Evolutionary conservation across 2,797 vertebrate genomes (phyloP), one percentile per base, ranked within the genome.

Genomic region (Halcyon smyrnensis): DNA sequence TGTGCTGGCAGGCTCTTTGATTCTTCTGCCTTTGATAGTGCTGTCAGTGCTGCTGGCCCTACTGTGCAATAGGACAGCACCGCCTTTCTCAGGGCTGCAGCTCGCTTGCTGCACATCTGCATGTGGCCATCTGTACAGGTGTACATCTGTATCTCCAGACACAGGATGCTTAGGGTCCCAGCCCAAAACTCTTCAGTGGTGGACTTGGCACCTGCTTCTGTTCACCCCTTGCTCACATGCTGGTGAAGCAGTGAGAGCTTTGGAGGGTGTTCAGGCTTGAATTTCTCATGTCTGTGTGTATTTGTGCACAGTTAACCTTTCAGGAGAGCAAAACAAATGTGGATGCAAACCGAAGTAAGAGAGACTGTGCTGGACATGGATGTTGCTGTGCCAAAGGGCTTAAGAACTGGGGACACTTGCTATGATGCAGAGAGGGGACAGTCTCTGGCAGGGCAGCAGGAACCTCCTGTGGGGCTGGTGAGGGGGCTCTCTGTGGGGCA

Each of bases 201-300:
- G 3, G 30, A 59, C 45, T 67, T 19, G 64, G 41, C 8, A 48
- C 18, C 21, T 56, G n/a, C 46, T 70, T 37, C 69, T 57, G 9
- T 20, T 46, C 1, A 0, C 30, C 16, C 5, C 4, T 57, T 0
- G 1, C 34, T 16, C 20, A 2, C 0, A 1, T 20, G 30, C 25
- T 1, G 0, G 36, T 41, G 56, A 70, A 64, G 74, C 62, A 79
- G 62, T 0, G 1, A 27, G 37, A 83, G 62, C 34, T 64, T 30
- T 37, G 62, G 34, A 48, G 27, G 34, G 11, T 30, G 34, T 43
- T 51, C 13, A n/a, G 56, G 56, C 74, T 54, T 17, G 34, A 59
- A 24, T 57, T 60, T 34, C 51, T 41, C 14, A 1, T 18, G 46
- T 37, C 24, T 60, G 6, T 28, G 24, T 16, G 24, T 16, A 15